These are phyloP conservation scores for Pangasius krempfi DNA, from an alignment of 2,797 vertebrate species.

Conservation along the genomic window DNA sequence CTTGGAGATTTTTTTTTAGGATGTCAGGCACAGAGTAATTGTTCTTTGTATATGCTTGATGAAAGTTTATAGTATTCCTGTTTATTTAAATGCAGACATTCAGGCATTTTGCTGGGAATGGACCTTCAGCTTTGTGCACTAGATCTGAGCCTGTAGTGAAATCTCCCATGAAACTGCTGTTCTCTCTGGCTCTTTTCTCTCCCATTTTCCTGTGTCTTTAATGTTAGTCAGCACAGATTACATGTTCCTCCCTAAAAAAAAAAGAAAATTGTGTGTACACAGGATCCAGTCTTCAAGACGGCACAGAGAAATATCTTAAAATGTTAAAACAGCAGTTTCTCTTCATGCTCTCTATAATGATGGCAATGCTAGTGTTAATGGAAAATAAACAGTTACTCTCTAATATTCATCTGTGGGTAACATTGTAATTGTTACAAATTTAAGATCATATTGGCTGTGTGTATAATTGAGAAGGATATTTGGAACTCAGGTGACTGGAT, in stretches of 20 bases:
- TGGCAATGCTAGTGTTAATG: background rate
- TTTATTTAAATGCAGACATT: background rate
- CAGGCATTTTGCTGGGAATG: background rate
- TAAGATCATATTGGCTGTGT: conserved; percentile 9
- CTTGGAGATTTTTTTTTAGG: background rate
- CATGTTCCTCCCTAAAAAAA: background rate
- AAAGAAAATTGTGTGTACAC: background rate
- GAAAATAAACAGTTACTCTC: background rate
- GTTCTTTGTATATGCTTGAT: background rate
- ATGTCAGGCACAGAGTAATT: background rate
- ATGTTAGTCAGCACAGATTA: background rate
- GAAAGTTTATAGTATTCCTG: background rate
- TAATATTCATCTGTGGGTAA: no score
- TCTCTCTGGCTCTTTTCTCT: background rate
- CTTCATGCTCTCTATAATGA: background rate
- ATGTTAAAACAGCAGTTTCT: conserved; percentile 7
- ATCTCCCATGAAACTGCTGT: background rate
- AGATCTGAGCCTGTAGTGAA: background rate
- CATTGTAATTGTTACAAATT: background rate
- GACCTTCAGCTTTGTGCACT: background rate
- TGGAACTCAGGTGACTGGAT: conserved; percentile 5
- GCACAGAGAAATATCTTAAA: background rate
- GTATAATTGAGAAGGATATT: conserved; percentile 17
- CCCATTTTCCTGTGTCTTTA: background rate
- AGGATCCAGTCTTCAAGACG: background rate